Evolutionary conservation across 2,113 vertebrate species (phyloP).

Genomic region (Sinosuthora webbiana): DNA sequence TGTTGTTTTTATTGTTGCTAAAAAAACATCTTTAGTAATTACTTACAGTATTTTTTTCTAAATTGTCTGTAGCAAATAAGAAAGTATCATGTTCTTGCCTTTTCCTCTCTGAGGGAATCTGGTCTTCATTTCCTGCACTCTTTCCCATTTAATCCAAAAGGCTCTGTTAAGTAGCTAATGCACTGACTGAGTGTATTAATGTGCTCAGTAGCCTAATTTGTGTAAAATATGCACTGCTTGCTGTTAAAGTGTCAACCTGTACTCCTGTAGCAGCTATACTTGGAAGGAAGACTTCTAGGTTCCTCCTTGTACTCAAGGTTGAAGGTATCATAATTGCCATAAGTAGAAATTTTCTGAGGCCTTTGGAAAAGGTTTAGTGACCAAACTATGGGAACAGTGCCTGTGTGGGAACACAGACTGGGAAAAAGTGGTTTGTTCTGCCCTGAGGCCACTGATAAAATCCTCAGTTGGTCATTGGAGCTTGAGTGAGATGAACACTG

Average conservation of each 20-base stretch:
- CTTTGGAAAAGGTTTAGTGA: too few species aligned
- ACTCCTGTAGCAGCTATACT: neutral
- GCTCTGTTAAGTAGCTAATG: neutral
- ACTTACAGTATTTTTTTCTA: neutral
- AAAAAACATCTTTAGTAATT: neutral
- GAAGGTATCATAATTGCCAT: too few species aligned
- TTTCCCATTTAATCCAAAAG: neutral
- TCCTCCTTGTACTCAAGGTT: too few species aligned
- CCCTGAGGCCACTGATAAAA: neutral
- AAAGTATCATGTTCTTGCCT: neutral
- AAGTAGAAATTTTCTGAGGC: too few species aligned
- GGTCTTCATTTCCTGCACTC: neutral
- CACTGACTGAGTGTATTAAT: neutral
- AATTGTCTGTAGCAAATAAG: neutral
- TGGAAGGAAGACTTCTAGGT: neutral
- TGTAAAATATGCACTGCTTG: neutral
- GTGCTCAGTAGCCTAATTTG: neutral
- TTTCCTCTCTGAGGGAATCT: neutral
- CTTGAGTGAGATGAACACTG: neutral
- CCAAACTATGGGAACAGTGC: neutral
- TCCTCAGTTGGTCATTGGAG: neutral
- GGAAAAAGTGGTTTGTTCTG: neutral
- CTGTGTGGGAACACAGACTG: neutral
- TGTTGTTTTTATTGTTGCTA: neutral
- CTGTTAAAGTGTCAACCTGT: neutral